Evolutionary conservation across 2,888 invertebrate genomes (phyloP).

Genomic region (Eupithecia inturbata): DNA sequence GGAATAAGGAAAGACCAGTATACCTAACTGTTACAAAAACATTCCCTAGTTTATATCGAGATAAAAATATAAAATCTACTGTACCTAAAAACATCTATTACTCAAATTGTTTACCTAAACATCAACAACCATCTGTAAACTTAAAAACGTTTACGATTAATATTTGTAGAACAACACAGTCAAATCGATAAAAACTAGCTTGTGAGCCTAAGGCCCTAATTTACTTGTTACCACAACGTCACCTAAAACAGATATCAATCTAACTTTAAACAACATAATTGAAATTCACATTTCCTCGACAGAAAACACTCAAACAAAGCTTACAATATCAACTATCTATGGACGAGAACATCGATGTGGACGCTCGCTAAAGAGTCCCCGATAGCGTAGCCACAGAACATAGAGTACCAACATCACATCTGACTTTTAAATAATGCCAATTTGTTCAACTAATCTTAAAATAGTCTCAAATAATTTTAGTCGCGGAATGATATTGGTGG

Average conservation of each 20-base stretch:
- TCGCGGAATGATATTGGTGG: constrained; percentile 64
- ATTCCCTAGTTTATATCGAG: constrained; percentile 66
- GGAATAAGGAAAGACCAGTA: constrained; percentile 51
- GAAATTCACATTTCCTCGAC: constrained; percentile 51
- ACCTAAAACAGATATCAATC: constrained; percentile 60
- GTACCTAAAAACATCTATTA: constrained; percentile 60
- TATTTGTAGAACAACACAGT: constrained; percentile 63
- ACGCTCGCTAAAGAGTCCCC: constrained; percentile 58
- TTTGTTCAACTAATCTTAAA: constrained; percentile 45
- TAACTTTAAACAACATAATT: constrained; percentile 49
- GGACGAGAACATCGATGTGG: constrained; percentile 66
- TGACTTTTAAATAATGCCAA: constrained; percentile 49
- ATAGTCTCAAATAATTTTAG: constrained; percentile 50
- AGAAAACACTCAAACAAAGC: constrained; percentile 66
- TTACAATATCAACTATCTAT: constrained; percentile 81
- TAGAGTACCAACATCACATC: constrained; percentile 62
- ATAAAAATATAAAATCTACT: constrained; percentile 53
- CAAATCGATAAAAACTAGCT: constrained; percentile 58
- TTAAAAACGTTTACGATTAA: constrained; percentile 73
- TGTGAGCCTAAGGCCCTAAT: constrained; percentile 75
- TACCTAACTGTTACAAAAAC: constrained; percentile 54
- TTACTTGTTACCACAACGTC: constrained; percentile 60
- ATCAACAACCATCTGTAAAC: constrained; percentile 82
- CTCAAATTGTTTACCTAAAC: constrained; percentile 77
- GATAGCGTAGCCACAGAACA: constrained; percentile 57